Evolutionary conservation across 2,888 invertebrate species (phyloP).

Genomic region (Pasiphila rectangulata): DNA sequence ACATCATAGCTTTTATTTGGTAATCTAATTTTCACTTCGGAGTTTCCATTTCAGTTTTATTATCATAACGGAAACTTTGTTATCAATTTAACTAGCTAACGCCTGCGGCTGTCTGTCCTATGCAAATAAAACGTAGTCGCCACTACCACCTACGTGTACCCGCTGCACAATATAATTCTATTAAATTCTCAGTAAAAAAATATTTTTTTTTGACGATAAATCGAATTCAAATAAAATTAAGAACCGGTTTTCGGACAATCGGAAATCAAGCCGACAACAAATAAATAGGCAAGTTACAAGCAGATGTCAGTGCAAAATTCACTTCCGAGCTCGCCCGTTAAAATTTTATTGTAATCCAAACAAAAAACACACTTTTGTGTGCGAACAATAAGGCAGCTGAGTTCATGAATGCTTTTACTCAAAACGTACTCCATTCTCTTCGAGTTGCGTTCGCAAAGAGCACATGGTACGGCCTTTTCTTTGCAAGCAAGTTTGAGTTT

Average conservation of each 20-base stretch:
- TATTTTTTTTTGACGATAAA: too few species aligned
- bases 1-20: slow-evolving; percentile 10
- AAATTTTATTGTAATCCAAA: slow-evolving; percentile 34
- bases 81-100: not conserved
- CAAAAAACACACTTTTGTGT: slow-evolving; percentile 31
- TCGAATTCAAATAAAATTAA: too few species aligned
- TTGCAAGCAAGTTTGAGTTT: not conserved
- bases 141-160: not conserved
- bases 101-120: not conserved
- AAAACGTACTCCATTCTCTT: slow-evolving; percentile 10
- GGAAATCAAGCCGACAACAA: not conserved
- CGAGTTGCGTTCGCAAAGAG: slow-evolving; percentile 13
- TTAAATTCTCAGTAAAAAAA: not conserved
- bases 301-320: slow-evolving; percentile 35
- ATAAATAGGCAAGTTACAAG: not conserved
- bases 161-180: not conserved
- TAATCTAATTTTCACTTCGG: slow-evolving; percentile 8
- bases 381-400: slow-evolving; percentile 24
- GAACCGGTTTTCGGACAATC: slow-evolving; percentile 13
- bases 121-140: not conserved
- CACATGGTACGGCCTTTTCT: slow-evolving; percentile 14
- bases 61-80: not conserved
- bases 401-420: slow-evolving; percentile 13
- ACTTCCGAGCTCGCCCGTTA: slow-evolving; percentile 42
- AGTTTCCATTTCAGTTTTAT: not conserved